A percentile compares a stretch with the other conserved stretches of the same genome.
Conservation (phyloP, 1,140 invertebrate genomes). For the Mesaphorura yosii region DNA sequence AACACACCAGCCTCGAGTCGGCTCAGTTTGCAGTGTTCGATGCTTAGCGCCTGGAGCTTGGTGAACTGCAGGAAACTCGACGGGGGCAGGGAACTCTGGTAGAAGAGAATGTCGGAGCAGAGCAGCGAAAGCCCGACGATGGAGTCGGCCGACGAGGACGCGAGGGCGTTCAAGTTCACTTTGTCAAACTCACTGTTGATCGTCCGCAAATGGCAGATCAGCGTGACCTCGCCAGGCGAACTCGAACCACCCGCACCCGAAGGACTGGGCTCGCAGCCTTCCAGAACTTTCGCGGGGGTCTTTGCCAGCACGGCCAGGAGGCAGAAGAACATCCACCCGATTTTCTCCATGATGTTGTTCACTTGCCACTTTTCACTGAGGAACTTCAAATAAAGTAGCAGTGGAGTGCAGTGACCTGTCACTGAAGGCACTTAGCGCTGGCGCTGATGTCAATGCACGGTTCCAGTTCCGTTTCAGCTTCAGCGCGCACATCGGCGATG, state of each 20-base stretch:
- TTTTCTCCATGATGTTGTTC: no score
- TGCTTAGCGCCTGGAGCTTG: conserved; percentile 59
- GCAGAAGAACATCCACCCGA: no score
- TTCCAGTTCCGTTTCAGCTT: no score
- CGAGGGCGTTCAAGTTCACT: conserved; percentile 68
- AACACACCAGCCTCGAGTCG: conserved; percentile 61
- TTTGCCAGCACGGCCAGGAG: no score
- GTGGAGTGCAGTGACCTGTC: no score
- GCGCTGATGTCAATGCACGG: no score
- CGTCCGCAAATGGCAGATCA: conserved; percentile 63
- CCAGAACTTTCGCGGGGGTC: conserved; percentile 25
- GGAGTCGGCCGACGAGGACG: conserved; percentile 57
- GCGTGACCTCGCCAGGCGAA: conserved; percentile 50
- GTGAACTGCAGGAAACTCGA: conserved; percentile 65
- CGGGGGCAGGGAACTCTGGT: conserved; percentile 57
- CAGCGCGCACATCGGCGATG: no score
- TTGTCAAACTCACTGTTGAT: conserved; percentile 70
- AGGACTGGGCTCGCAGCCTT: conserved; percentile 21
- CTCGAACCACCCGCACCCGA: conserved; percentile 2
- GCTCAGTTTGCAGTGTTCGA: conserved; percentile 73
- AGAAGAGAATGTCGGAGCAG: conserved; percentile 62
- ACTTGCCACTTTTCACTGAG: no score
- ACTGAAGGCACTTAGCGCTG: no score
- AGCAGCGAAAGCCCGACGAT: conserved; percentile 41
- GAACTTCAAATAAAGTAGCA: no score